These are phyloP conservation scores for Empis stercorea DNA, from an alignment of 2,888 invertebrate species.

Conservation along the genomic window DNA sequence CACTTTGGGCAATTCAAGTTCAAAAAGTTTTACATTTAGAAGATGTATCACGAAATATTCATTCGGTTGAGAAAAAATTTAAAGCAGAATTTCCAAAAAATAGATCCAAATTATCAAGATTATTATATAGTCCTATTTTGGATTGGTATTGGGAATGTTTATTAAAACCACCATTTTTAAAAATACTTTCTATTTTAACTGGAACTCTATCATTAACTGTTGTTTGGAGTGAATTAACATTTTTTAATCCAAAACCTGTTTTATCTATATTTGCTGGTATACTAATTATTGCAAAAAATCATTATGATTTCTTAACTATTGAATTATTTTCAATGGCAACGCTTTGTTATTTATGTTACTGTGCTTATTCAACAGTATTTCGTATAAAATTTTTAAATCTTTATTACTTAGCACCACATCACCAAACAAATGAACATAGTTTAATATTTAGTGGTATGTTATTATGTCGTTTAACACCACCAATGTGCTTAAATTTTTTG, in stretches of 20 bases:
- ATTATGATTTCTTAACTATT: conserved; percentile 86
- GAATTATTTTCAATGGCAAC: conserved; percentile 86
- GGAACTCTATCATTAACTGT: conserved; percentile 75
- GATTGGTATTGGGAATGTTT: conserved; percentile 98
- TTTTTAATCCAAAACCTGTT: conserved; percentile 85
- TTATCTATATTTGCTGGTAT: conserved; percentile 94
- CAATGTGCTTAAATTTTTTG: conserved; percentile 95
- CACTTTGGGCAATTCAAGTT: conserved; percentile 82
- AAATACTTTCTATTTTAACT: conserved; percentile 55
- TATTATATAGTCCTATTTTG: conserved; percentile 52
- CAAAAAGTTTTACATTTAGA: conserved; percentile 70
- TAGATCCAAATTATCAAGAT: conserved; percentile 43
- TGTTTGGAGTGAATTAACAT: conserved; percentile 99
- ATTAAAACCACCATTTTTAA: conserved; percentile 62
- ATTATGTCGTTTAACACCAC: conserved; percentile 91
- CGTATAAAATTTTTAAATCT: conserved; percentile 91
- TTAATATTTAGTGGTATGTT: conserved; percentile 71
- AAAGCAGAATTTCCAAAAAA: conserved; percentile 58
- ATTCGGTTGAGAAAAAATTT: conserved; percentile 43
- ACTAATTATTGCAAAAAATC: conserved; percentile 63
- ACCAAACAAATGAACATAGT: conserved; percentile 97
- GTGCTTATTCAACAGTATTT: conserved; percentile 95
- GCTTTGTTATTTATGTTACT: conserved; percentile 90
- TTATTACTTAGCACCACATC: conserved; percentile 93
- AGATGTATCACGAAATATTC: conserved; percentile 67